Conservation (phyloP, 2,113 vertebrate species). For the Sebastes schlegelii region DNA sequence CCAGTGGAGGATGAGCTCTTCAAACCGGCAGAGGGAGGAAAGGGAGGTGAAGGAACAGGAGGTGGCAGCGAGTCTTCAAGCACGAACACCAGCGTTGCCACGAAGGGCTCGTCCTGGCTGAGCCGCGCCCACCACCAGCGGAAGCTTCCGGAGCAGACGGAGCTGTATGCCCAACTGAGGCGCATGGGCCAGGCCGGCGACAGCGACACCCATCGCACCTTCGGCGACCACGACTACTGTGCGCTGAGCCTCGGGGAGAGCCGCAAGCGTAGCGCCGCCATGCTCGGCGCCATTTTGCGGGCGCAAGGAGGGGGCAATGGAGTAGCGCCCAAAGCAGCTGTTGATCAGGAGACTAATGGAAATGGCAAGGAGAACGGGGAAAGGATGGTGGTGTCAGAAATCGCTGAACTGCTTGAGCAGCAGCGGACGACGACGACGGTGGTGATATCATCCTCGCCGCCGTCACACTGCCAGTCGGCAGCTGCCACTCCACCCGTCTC, state of each 20-base stretch:
- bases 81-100: conserved; percentile 76
- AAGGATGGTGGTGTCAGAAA: conserved; percentile 9
- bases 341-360: conserved; percentile 41
- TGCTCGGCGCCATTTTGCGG: conserved; percentile 68
- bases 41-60: conserved; percentile 15
- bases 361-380: conserved; percentile 50
- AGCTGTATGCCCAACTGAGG: conserved; percentile 93
- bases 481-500: conserved; percentile 59
- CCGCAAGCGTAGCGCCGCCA: conserved; percentile 73
- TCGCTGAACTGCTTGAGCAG: conserved; percentile 8
- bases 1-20: conserved; percentile 94
- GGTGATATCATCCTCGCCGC: background rate
- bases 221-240: conserved; percentile 98
- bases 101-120: conserved; percentile 63
- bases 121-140: conserved; percentile 77
- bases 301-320: conserved; percentile 65
- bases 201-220: conserved; percentile 79
- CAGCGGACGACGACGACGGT: background rate
- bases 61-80: conserved; percentile 46
- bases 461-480: conserved; percentile 38
- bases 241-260: conserved; percentile 81
- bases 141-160: conserved; percentile 93
- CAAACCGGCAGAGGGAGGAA: conserved; percentile 89
- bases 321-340: conserved; percentile 22
- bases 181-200: conserved; percentile 77